A percentile compares a stretch with the other conserved stretches of the same genome.
Evolutionary conservation across 2,113 vertebrate species (phyloP).

Genomic region (Saccopteryx bilineata): DNA sequence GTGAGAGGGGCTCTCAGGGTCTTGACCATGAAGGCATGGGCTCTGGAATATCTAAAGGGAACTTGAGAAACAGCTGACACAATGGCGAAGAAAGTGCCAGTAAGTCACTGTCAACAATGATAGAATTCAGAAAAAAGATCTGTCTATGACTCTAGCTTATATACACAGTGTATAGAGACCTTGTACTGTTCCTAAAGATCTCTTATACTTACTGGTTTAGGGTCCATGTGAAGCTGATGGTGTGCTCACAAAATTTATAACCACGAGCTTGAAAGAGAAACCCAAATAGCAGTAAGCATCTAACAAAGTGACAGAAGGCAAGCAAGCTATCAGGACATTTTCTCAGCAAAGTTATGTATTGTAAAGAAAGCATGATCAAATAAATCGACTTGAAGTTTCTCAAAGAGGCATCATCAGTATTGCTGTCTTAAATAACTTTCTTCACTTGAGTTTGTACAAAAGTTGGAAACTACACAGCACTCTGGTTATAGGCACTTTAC

Average conservation of each 20-base stretch:
- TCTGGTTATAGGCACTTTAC: background rate
- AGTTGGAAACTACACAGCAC: background rate
- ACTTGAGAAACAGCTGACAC: conserved; percentile 92
- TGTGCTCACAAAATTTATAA: background rate
- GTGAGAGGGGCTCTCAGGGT: conserved; percentile 88
- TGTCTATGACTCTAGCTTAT: background rate
- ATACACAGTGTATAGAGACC: background rate
- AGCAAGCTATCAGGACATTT: background rate
- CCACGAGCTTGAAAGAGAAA: background rate
- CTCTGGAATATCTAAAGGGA: conserved; percentile 92
- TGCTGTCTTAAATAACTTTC: background rate
- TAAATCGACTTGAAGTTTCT: conserved; percentile 30
- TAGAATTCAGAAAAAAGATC: conserved; percentile 90
- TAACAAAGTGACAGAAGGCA: conserved; percentile 4
- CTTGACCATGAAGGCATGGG: conserved; percentile 92
- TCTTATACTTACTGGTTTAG: background rate
- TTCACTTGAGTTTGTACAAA: background rate
- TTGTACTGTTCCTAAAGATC: background rate
- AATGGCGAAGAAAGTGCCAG: conserved; percentile 92
- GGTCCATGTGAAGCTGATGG: background rate
- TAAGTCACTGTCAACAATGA: conserved; percentile 88
- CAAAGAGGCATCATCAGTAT: background rate
- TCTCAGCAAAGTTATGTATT: background rate
- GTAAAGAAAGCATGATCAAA: background rate
- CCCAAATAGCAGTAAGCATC: background rate